These are phyloP conservation scores for Notoglanidium macrostoma DNA, from an alignment of 2,797 vertebrate species.

Conservation along the genomic window DNA sequence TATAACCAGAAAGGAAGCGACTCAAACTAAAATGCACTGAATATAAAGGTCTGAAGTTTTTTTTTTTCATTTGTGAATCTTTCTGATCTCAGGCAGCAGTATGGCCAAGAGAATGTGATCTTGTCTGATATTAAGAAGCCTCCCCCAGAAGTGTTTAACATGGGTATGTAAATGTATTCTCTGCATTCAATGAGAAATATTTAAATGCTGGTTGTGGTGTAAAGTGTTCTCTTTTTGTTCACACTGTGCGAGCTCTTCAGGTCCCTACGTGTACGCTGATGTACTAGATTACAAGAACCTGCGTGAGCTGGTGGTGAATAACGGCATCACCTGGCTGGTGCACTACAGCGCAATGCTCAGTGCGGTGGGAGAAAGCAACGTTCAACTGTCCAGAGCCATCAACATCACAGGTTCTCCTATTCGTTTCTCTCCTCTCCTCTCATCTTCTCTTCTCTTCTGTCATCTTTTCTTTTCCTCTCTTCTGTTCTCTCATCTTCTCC, in stretches of 20 bases:
- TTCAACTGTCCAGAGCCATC: slow-evolving; percentile 77
- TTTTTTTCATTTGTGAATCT: neutral
- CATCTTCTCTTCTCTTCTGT: no score
- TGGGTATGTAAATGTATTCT: slow-evolving; percentile 62
- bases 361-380: slow-evolving; percentile 76
- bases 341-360: slow-evolving; percentile 81
- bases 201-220: neutral
- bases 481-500: no score
- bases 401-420: slow-evolving; percentile 76
- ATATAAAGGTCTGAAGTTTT: neutral
- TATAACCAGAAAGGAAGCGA: neutral
- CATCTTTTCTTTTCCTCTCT: no score
- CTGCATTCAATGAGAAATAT: neutral
- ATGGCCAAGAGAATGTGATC: slow-evolving; percentile 76
- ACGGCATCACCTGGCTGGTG: slow-evolving; percentile 77
- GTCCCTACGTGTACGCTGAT: slow-evolving; percentile 79
- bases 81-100: slow-evolving; percentile 68
- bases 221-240: neutral
- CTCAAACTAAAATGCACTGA: neutral
- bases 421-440: neutral
- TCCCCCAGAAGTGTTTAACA: slow-evolving; percentile 67
- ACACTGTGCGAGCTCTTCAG: slow-evolving; percentile 53
- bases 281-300: slow-evolving; percentile 79
- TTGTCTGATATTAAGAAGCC: slow-evolving; percentile 81
- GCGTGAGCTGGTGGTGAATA: slow-evolving; percentile 76